Evolutionary conservation across 2,113 vertebrate genomes (phyloP).

Genomic region (sheep (Ovis aries)): DNA sequence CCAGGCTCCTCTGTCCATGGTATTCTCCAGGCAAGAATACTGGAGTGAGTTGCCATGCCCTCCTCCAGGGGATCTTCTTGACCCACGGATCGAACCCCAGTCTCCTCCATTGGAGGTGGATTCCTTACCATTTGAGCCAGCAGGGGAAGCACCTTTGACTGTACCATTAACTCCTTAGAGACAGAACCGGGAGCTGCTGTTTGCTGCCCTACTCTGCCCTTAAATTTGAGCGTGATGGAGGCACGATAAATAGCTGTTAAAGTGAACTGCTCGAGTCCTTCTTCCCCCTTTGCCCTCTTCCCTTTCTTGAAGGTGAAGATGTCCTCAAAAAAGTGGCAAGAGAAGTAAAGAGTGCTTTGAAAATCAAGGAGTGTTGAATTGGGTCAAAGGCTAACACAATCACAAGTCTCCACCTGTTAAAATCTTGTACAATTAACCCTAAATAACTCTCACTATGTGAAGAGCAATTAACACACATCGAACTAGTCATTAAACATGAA

Average conservation of each 20-base stretch:
- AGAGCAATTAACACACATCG: neutral
- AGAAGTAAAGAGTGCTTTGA: neutral
- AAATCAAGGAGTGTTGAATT: neutral
- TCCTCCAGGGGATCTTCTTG: neutral
- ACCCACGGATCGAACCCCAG: neutral
- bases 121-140: neutral
- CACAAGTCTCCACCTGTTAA: neutral
- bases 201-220: neutral
- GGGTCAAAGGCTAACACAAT: neutral
- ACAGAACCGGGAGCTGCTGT: neutral
- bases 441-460: conserved; percentile 20
- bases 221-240: neutral
- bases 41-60: neutral
- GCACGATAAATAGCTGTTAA: neutral
- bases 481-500: conserved; percentile 36
- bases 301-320: neutral
- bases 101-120: neutral
- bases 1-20: neutral
- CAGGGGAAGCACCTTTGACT: neutral
- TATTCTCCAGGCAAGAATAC: neutral
- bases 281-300: neutral
- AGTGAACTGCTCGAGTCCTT: neutral
- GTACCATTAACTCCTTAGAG: neutral
- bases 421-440: conserved; percentile 1
- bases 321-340: neutral